Evolutionary conservation across 2,888 invertebrate genomes (phyloP).

Genomic region (Drosophila paracracens): DNA sequence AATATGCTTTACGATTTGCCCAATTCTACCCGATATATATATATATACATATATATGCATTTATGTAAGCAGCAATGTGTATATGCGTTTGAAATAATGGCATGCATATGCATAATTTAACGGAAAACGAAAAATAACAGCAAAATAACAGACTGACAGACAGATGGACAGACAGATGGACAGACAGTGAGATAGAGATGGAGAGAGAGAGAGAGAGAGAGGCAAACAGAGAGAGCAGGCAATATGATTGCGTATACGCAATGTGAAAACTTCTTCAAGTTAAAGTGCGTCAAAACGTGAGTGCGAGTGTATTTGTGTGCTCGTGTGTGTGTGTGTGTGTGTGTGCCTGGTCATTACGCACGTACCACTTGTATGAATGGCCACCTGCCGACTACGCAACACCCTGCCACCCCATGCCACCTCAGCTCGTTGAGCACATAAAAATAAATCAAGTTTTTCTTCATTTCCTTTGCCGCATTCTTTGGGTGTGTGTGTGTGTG

Average conservation of each 20-base stretch:
- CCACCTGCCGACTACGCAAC: conserved; percentile 27
- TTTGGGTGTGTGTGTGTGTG: conserved; percentile 22
- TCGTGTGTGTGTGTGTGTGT: conserved; percentile 38
- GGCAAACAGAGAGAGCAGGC: conserved; percentile 13
- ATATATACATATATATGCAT: not conserved
- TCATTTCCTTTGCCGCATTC: conserved; percentile 70
- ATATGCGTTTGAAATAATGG: conserved; percentile 23
- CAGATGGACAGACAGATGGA: not conserved
- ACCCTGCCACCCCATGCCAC: not conserved
- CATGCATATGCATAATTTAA: conserved; percentile 67
- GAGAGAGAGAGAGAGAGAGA: not conserved
- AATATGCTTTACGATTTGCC: not conserved
- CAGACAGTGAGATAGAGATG: not conserved
- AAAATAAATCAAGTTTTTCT: conserved; percentile 80
- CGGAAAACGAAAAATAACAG: conserved; percentile 23
- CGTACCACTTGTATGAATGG: conserved; percentile 77
- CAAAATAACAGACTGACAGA: conserved; percentile 6
- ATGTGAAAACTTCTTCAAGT: conserved; percentile 72
- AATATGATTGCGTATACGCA: conserved; percentile 76
- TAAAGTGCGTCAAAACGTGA: conserved; percentile 57
- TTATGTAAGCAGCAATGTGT: conserved; percentile 1
- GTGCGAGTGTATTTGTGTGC: not conserved
- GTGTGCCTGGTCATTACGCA: conserved; percentile 75
- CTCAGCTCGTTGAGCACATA: conserved; percentile 70
- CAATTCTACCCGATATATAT: not conserved